These are phyloP conservation scores for Drosophila busckii DNA, from an alignment of 1,140 invertebrate genomes.

Conservation along the genomic window DNA sequence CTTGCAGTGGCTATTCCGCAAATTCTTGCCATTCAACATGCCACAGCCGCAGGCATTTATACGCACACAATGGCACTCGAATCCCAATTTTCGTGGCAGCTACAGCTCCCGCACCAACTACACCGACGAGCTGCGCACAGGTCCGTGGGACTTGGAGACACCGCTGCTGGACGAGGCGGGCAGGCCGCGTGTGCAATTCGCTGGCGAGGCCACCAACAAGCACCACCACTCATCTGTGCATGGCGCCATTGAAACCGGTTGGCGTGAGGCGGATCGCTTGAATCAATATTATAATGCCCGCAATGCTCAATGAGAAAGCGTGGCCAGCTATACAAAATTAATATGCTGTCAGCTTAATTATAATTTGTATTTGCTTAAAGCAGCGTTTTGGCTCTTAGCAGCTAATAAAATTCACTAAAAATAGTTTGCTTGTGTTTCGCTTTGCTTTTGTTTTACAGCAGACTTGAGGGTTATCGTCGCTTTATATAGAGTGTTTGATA, in stretches of 20 bases:
- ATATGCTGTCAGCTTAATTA: too few species aligned
- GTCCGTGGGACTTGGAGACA: conserved; percentile 80
- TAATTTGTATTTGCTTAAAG: too few species aligned
- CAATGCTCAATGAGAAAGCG: conserved; percentile 10
- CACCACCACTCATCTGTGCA: conserved; percentile 87
- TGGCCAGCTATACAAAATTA: too few species aligned
- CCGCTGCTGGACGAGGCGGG: conserved; percentile 80
- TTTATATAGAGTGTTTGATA: too few species aligned
- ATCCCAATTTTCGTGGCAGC: conserved; percentile 84
- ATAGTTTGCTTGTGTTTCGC: too few species aligned
- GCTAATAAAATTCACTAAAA: too few species aligned
- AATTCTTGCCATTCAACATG: conserved; percentile 57
- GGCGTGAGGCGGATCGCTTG: conserved; percentile 85
- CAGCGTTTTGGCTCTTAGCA: too few species aligned
- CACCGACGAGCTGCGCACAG: conserved; percentile 80
- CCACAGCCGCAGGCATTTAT: conserved; percentile 55
- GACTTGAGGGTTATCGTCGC: too few species aligned
- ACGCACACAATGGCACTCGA: conserved; percentile 82
- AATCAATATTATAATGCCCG: conserved; percentile 39
- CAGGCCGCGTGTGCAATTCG: conserved; percentile 84
- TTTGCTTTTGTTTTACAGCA: too few species aligned
- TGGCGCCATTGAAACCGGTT: conserved; percentile 88
- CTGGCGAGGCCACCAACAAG: conserved; percentile 85
- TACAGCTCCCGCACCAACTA: conserved; percentile 85
- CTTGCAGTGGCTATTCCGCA: conserved; percentile 79